Evolutionary conservation across 1,140 invertebrate species (phyloP), one percentile per base, ranked within the genome.

Genomic region (Drosophila virilis): DNA sequence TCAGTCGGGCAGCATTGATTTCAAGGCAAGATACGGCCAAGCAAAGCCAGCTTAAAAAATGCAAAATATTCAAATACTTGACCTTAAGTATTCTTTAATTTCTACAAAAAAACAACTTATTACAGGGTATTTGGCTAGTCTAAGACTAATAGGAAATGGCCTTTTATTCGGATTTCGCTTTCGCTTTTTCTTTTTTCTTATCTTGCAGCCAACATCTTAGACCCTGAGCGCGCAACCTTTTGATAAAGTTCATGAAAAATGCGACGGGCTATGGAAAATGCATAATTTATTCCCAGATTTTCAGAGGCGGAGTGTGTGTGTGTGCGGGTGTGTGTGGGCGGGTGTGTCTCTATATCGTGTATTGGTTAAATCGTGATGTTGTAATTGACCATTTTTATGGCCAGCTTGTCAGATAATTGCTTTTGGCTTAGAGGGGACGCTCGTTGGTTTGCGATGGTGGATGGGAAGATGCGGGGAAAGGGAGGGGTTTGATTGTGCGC

Each of bases 371-470:
- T 55, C 79, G 62, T 52, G 68, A 62, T 77, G 43, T 62, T 70
- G 77, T 85, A 84, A 84, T 83, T 76, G 77, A 69, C 58, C 79
- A 78, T 74, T 81, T 81, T 81, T 81, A 78, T 81, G 79, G 64
- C 65, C 74, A 68, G 79, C 79, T 84, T 84, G 73, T 52, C 77
- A 80, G 81, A 84, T 84, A 84, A 84, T 84, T 74, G 77, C 59
- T 54, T 51, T 4, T 17, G 57, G 59, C 38, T 37, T 61, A 55
- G 55, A 55, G 55, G 38, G 67, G 5, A 2, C 28, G 48, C 15
- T 33, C 22, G 32, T 35, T 40, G n/a, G 62, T 9, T 33, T 22
- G 9, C 9, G 40, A 10, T 28, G 12, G 22, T 4, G 22, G 22
- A 28, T 5, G 22, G 22, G 22, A 4, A 1, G 22, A 22, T 22